A percentile compares a stretch with the other conserved stretches of the same genome.
Evolutionary conservation across 2,113 vertebrate genomes (phyloP).

Genomic region (Eretmochelys imbricata): DNA sequence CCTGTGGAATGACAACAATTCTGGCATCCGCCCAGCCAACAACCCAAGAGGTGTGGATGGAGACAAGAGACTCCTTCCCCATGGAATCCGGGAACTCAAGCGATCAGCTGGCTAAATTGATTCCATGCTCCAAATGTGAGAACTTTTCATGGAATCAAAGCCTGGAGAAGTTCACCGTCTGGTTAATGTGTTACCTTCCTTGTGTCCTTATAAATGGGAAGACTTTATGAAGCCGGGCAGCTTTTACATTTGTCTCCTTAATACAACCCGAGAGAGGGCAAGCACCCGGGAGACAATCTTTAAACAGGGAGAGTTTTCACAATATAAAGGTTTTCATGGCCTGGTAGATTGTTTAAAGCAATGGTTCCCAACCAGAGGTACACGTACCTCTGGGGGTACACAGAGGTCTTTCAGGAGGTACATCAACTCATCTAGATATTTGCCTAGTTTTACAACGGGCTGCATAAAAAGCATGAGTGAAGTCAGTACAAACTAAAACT

Average conservation of each 20-base stretch:
- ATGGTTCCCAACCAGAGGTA: too few relatives aligned
- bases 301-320: background rate
- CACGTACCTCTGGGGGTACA: too few relatives aligned
- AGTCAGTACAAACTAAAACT: too few relatives aligned
- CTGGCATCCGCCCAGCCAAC: background rate
- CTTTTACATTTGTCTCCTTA: background rate
- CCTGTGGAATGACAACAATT: background rate
- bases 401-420: too few relatives aligned
- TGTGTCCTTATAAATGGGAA: constrained; percentile 13
- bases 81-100: background rate
- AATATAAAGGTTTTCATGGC: background rate
- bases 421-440: too few relatives aligned
- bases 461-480: too few relatives aligned
- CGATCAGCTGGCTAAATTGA: constrained; percentile 1
- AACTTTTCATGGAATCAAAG: constrained; percentile 17
- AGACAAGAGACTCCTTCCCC: background rate
- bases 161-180: background rate
- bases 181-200: background rate
- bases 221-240: background rate
- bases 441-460: too few relatives aligned
- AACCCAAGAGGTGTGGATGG: background rate
- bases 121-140: constrained; percentile 13
- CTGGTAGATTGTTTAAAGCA: background rate
- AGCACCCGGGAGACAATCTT: background rate
- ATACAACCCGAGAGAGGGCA: background rate